phyloP scores from a whole-genome alignment of 1,140 invertebrate species.

The Sitobion miscanthi region DNA sequence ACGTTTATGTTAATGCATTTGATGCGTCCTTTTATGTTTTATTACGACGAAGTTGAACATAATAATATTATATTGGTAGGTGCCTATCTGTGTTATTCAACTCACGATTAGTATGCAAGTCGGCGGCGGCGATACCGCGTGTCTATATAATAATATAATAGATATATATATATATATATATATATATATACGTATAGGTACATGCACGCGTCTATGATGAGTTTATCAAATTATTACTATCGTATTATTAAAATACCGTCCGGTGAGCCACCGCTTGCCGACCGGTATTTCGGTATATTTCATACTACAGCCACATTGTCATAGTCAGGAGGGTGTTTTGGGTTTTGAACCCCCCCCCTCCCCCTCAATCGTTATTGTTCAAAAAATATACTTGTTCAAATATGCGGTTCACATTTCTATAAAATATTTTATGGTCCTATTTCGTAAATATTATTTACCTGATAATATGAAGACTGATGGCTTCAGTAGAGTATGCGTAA shows the following conservation, averaged over 20 bases:
- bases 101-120: not conserved
- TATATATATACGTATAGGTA: not conserved
- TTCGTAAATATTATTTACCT: too few relatives aligned
- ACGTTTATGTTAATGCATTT: not conserved
- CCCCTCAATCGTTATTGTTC: too few relatives aligned
- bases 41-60: not conserved
- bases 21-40: not conserved
- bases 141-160: not conserved
- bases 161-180: not conserved
- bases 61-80: not conserved
- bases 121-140: too few relatives aligned
- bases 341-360: too few relatives aligned
- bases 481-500: too few relatives aligned
- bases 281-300: not conserved
- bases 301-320: too few relatives aligned
- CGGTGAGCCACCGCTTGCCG: too few relatives aligned
- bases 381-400: too few relatives aligned
- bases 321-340: too few relatives aligned
- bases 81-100: not conserved
- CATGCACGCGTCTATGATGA: not conserved
- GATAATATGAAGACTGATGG: too few relatives aligned
- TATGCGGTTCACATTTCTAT: too few relatives aligned
- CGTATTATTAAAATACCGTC: not conserved
- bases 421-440: too few relatives aligned
- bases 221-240: not conserved